These are phyloP conservation scores for Poeciliopsis prolifica DNA, from an alignment of 2,113 vertebrate species.

Conservation along the genomic window DNA sequence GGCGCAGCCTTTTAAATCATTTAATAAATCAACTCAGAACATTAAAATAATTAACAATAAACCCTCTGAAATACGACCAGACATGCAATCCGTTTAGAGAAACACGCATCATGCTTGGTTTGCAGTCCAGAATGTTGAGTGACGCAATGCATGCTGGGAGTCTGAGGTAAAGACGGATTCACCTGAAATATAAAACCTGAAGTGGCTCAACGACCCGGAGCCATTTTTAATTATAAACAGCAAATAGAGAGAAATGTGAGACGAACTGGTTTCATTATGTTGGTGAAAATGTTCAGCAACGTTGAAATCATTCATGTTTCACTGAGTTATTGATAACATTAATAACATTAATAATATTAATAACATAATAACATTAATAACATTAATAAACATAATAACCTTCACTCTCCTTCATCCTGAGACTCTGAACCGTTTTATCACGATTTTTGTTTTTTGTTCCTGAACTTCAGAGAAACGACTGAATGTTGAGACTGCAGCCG, in stretches of 20 bases:
- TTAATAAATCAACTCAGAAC: no score
- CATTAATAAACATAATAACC: no score
- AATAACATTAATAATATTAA: no score
- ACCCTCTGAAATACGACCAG: no score
- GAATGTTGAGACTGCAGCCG: constrained; percentile 35
- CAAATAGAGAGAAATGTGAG: not conserved
- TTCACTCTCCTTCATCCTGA: not conserved
- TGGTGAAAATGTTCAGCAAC: not conserved
- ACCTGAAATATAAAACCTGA: not conserved
- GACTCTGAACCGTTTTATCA: not conserved
- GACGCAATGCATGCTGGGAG: not conserved
- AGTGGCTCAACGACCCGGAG: not conserved
- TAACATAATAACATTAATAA: no score
- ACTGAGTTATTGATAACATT: no score
- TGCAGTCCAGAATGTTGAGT: not conserved
- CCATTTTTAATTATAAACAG: not conserved
- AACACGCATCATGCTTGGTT: not conserved
- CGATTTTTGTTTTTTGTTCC: not conserved
- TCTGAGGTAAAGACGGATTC: not conserved
- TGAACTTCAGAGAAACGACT: constrained; percentile 10
- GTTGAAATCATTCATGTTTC: not conserved
- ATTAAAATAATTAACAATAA: no score
- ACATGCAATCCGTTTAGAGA: not conserved
- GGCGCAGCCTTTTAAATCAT: no score
- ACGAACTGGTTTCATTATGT: not conserved